Evolutionary conservation across 2,888 invertebrate genomes (phyloP).

Genomic region (Melanotus villosus): DNA sequence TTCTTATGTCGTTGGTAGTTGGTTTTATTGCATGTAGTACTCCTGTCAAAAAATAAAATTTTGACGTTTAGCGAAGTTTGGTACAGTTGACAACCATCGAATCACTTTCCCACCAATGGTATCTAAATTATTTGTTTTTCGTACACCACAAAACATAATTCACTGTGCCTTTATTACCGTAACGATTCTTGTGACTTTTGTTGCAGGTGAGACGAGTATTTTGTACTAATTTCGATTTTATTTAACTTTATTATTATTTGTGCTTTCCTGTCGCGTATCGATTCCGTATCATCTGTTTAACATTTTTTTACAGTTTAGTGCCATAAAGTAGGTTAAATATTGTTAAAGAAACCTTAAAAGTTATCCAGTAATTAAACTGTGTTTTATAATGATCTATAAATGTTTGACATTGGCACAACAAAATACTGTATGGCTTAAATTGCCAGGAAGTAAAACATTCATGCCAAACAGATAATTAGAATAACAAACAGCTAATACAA

Average conservation of each 20-base stretch:
- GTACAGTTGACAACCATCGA: slow-evolving; percentile 48
- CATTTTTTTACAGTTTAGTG: slow-evolving; percentile 2
- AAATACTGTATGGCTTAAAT: slow-evolving; percentile 33
- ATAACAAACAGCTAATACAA: slow-evolving; percentile 34
- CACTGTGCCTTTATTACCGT: slow-evolving; percentile 62
- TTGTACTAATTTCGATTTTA: slow-evolving; percentile 37
- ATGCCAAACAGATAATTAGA: slow-evolving; percentile 42
- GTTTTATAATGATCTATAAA: slow-evolving; percentile 45
- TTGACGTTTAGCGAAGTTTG: slow-evolving; percentile 39
- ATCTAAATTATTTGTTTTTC: slow-evolving; percentile 66
- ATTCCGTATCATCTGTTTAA: slow-evolving; percentile 28
- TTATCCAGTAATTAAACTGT: not conserved
- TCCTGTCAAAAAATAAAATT: slow-evolving; percentile 36
- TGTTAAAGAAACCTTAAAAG: not conserved
- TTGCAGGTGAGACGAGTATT: slow-evolving; percentile 63
- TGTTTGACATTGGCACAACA: slow-evolving; percentile 58
- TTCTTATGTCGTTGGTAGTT: not conserved
- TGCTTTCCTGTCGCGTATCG: slow-evolving; percentile 22
- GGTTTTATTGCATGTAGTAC: not conserved
- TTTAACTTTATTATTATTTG: slow-evolving; percentile 25
- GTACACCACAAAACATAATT: slow-evolving; percentile 58
- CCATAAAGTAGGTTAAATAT: slow-evolving; percentile 14
- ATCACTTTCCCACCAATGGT: slow-evolving; percentile 62
- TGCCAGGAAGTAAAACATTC: slow-evolving; percentile 37
- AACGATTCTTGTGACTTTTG: slow-evolving; percentile 61